Evolutionary conservation across 2,888 invertebrate species (phyloP), one percentile per base, ranked within the genome.

Genomic region (Gonocerus acuteangulatus): DNA sequence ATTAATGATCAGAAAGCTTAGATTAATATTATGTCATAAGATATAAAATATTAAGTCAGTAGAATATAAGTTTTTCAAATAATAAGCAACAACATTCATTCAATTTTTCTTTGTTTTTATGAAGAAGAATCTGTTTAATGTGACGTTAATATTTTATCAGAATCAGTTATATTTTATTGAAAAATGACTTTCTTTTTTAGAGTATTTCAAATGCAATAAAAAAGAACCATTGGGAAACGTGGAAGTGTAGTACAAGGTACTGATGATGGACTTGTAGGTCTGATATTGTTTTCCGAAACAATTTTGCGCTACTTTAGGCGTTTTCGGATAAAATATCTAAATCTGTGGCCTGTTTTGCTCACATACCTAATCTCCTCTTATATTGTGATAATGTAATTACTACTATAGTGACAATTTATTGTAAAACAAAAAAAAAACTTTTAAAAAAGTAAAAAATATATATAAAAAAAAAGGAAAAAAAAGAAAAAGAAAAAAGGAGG

Each of bases 61-160:
- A 70, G 69, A 48, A 63, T 60, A 44, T 68, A 69, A 67, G 66
- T 64, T 63, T 63, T 66, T 65, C 65, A 60, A 51, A 60, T 52
- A 27, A 49, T 51, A 54, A 62, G 48, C 36, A 34, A 51, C 51
- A 27, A 51, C 19, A 34, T 6, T 51, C 34, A 32, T 51, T 51
- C 27, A n/a, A n/a, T 27, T 27, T 27, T 6, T 27, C 27, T 6
- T 27, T 27, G 4, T 27, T 27, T 27, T 27, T 6, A 27, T 27
- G 27, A 27, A 27, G 27, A 27, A 27, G 9, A 27, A 9, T n/a
- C n/a, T 27, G 27, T 27, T 6, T 27, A 27, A 27, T 27, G 27
- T 27, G 27, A 27, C 27, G 36, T 49, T 51, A 36, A 36, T 51
- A 32, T 51, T 51, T 18, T 51, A 27, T 51, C 51, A 51, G 21